A percentile compares a stretch with the other conserved stretches of the same genome.
Conservation (phyloP, 1,140 invertebrate genomes). For the Papilio glaucus region DNA sequence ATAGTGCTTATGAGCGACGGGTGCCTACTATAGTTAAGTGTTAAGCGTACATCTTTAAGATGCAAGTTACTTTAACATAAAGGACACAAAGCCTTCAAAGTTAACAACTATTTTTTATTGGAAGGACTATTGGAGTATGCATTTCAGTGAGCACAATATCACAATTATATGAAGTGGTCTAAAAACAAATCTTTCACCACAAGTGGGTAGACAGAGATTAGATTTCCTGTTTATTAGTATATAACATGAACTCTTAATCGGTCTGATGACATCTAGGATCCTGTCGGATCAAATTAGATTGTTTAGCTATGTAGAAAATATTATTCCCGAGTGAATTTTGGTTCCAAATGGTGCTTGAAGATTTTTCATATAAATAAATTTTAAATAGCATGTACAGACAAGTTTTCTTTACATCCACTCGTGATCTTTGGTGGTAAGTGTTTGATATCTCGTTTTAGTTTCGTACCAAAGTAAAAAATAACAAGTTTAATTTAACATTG, state of each 20-base stretch:
- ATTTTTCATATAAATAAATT: background rate
- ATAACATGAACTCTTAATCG: no score
- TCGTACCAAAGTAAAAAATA: background rate
- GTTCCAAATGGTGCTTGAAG: no score
- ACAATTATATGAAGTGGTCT: background rate
- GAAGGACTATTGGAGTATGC: conserved; percentile 2
- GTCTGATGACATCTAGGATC: no score
- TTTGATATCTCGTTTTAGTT: background rate
- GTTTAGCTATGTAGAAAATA: no score
- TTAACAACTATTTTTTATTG: background rate
- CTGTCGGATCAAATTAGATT: no score
- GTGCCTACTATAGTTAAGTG: no score
- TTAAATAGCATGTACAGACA: background rate
- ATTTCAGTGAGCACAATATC: background rate
- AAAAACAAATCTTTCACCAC: background rate
- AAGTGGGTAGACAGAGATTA: background rate
- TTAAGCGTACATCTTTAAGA: background rate
- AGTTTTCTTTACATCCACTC: background rate
- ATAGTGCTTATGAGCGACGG: no score
- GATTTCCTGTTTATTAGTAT: background rate
- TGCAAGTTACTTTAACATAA: background rate
- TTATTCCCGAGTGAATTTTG: no score
- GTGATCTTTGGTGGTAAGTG: no score
- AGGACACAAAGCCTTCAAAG: background rate
- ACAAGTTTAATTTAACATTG: background rate